These are phyloP conservation scores for Lasiurus cinereus DNA, from an alignment of 2,113 vertebrate species.

Conservation along the genomic window DNA sequence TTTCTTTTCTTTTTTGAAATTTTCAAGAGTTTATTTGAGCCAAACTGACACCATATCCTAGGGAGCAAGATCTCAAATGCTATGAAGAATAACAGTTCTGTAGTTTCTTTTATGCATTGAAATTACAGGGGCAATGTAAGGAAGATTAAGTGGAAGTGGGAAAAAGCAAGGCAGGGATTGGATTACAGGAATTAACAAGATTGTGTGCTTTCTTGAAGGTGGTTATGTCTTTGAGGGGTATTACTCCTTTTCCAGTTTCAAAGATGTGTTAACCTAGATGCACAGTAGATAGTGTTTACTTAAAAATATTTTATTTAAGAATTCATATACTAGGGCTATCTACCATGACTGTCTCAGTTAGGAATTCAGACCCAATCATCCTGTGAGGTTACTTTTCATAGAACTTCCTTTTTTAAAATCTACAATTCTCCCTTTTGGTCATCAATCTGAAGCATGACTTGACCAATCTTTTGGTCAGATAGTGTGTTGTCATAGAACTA, in stretches of 20 bases:
- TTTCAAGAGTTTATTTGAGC: neutral
- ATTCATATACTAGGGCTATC: neutral
- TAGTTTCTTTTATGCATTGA: neutral
- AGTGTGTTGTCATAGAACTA: neutral
- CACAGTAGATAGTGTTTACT: neutral
- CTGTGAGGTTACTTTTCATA: neutral
- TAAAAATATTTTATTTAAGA: neutral
- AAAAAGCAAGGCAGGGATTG: neutral
- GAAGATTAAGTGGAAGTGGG: neutral
- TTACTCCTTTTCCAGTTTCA: neutral
- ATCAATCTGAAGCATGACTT: neutral
- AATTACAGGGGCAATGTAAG: neutral
- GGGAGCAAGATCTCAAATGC: neutral
- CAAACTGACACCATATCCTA: neutral
- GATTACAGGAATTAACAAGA: neutral
- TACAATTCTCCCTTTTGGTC: neutral
- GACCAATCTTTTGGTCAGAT: neutral
- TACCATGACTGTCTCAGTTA: neutral
- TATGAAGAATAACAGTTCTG: neutral
- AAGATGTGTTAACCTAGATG: neutral
- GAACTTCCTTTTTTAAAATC: neutral
- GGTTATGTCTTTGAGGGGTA: neutral
- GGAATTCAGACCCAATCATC: neutral
- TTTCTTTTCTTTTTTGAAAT: neutral
- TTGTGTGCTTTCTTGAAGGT: neutral